Conservation (phyloP, 2,797 vertebrate genomes). For the Cygnus olor region DNA sequence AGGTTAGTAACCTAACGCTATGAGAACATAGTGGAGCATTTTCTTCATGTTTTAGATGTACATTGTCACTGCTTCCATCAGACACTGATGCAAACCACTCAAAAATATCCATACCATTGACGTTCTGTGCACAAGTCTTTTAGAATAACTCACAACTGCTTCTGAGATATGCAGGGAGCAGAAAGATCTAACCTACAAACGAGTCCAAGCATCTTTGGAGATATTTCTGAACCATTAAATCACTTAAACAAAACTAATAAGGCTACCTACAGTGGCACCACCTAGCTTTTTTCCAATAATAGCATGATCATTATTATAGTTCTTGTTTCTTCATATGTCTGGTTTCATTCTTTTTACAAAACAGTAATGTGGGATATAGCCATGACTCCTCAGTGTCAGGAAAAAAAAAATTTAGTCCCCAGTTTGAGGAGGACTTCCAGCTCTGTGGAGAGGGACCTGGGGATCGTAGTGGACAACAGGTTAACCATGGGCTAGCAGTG, state of each 20-base stretch:
- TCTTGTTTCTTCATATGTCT: not conserved
- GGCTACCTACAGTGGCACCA: not conserved
- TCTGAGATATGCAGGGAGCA: not conserved
- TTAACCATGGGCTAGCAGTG: too few species aligned
- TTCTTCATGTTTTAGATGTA: not conserved
- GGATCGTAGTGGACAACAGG: too few species aligned
- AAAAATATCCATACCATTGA: not conserved
- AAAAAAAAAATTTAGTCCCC: not conserved
- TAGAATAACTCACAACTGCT: not conserved
- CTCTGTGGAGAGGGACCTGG: too few species aligned
- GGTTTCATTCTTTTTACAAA: not conserved
- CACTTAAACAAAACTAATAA: not conserved
- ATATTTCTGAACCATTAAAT: not conserved
- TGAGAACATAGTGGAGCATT: not conserved
- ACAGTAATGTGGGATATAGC: not conserved
- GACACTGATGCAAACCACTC: not conserved
- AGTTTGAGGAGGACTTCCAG: not conserved
- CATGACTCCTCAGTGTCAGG: not conserved
- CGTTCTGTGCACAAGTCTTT: not conserved
- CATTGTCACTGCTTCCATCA: not conserved
- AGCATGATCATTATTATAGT: not conserved
- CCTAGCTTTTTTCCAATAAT: not conserved
- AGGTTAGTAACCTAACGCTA: fast-evolving
- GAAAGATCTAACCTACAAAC: not conserved
- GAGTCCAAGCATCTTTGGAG: not conserved